A percentile compares a stretch with the other conserved stretches of the same genome.
Conservation (phyloP, 2,797 vertebrate species). For the Peromyscus melanophrys region DNA sequence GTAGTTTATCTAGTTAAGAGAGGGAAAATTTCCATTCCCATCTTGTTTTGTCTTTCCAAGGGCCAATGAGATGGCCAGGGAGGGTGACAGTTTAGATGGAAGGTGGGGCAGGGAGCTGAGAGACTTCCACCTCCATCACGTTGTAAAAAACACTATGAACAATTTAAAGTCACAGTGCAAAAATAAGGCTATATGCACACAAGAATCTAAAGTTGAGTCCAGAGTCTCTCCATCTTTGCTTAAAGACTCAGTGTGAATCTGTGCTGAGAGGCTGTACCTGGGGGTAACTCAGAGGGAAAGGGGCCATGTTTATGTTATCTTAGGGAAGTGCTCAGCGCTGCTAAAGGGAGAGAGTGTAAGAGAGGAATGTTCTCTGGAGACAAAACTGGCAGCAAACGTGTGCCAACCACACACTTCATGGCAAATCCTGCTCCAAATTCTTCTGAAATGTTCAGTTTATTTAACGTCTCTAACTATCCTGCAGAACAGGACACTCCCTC, state of each 20-base stretch:
- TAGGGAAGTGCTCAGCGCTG: neutral
- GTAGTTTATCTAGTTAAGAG: neutral
- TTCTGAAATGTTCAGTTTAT: neutral
- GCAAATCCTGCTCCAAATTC: neutral
- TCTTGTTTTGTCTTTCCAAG: neutral
- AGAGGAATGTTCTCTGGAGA: neutral
- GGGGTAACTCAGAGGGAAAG: neutral
- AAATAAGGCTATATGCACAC: rapidly evolving
- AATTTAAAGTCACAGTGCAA: rapidly evolving
- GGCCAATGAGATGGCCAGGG: neutral
- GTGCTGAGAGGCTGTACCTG: neutral
- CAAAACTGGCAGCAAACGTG: rapidly evolving
- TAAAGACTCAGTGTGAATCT: neutral
- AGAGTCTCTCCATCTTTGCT: too few species aligned
- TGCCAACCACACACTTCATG: rapidly evolving
- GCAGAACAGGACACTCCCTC: rapidly evolving
- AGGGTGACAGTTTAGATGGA: rapidly evolving
- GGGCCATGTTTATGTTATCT: neutral
- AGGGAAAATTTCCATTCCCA: neutral
- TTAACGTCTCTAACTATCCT: neutral
- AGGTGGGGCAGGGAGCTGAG: neutral
- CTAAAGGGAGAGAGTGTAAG: neutral
- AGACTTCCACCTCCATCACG: rapidly evolving
- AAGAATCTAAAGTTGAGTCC: neutral
- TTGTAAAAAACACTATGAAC: rapidly evolving